Base-by-base conservation (phyloP, 2,888 invertebrate species). In the Antitype chi region DNA sequence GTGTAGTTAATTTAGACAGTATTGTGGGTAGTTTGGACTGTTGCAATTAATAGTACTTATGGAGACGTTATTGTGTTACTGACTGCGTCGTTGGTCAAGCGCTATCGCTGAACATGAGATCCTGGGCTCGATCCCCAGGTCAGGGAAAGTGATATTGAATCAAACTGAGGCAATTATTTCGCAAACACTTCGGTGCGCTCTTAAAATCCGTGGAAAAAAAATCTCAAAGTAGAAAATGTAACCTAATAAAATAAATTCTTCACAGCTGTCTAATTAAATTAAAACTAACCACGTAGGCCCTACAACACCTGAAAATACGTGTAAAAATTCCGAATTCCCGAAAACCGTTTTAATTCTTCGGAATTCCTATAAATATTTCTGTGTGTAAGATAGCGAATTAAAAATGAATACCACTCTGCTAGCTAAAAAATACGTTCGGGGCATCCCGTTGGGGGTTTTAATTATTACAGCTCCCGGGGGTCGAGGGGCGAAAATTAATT, bases 291-390 rank as follows among this genome's bases (percentile, higher is more conserved):
- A 75, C 76, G 68, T 71, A 66, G 6, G 15, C 3, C 20, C 20
- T 32, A 9, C 32, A 11, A 43, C 57, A 20, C 38, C 28, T 32
- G 15, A 71, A 64, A 71, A 84, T 53, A n/a, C 80, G 67, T 74
- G 80, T 20, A 23, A 59, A 82, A 82, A 81, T 28, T 57, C 17
- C n/a, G 38, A 62, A 81, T 77, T 43, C 49, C 49, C 38, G 43
- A 73, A 85, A 70, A 81, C 60, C 68, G 25, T 77, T 73, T 70
- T 13, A 38, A 57, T 63, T 57, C 82, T 38, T 64, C 9, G 71
- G 85, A 69, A 78, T 78, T 71, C 71, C 28, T 69, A 77, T 83
- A 78, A 77, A 85, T 83, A 70, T 85, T 81, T 71, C 55, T 17
- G 49, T n/a, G 68, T 62, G 71, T 76, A 71, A 74, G 62, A 85